phyloP scores from a whole-genome alignment of 2,113 vertebrate species.

The Trematomus loennbergii region DNA sequence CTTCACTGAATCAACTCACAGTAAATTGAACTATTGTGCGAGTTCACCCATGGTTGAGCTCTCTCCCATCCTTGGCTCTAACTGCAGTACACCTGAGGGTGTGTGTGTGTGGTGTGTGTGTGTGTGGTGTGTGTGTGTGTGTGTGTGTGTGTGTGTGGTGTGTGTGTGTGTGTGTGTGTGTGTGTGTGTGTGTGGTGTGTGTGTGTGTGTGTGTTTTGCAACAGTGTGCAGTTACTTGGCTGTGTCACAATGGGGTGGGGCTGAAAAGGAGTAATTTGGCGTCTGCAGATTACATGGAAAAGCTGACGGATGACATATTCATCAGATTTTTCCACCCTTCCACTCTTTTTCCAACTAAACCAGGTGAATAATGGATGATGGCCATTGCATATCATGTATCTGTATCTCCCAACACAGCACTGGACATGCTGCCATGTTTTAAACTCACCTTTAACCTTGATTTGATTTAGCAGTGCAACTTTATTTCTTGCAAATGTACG shows the following conservation, averaged over 20 bases:
- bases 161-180: slow-evolving; percentile 17
- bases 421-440: slow-evolving; percentile 4
- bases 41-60: slow-evolving; percentile 47
- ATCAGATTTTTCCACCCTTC: slow-evolving; percentile 68
- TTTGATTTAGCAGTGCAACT: slow-evolving; percentile 36
- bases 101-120: slow-evolving; percentile 25
- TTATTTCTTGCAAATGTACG: too few relatives aligned
- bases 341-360: slow-evolving; percentile 8
- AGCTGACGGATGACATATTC: slow-evolving; percentile 65
- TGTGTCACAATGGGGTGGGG: slow-evolving; percentile 50
- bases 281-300: slow-evolving; percentile 63
- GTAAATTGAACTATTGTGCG: slow-evolving; percentile 37
- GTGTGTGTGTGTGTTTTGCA: slow-evolving; percentile 36
- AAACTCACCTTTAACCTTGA: not conserved
- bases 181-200: slow-evolving; percentile 34
- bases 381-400: slow-evolving; percentile 7
- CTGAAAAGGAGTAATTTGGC: slow-evolving; percentile 49
- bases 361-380: slow-evolving; percentile 4
- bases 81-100: slow-evolving; percentile 14
- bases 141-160: too few relatives aligned
- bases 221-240: slow-evolving; percentile 40
- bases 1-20: slow-evolving; percentile 58
- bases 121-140: too few relatives aligned
- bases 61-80: slow-evolving; percentile 34
- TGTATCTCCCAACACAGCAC: not conserved